Base-by-base conservation (phyloP, 2,888 invertebrate genomes). In the Alloscopus bannaensis region DNA sequence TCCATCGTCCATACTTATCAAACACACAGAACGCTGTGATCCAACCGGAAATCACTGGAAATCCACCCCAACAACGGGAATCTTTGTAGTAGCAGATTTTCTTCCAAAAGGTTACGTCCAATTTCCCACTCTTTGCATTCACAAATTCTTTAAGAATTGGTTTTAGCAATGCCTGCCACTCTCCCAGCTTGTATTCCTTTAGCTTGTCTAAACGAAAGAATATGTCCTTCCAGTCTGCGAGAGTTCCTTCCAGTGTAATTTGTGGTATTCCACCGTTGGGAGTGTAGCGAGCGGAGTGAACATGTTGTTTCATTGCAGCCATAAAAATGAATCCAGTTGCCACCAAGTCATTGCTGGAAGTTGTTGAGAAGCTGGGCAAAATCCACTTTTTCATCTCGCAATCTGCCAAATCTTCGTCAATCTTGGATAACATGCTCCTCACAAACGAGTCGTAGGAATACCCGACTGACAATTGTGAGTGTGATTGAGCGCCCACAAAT, bases 291-390 rank as follows among this genome's bases (percentile, higher is more conserved):
- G 31, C 36, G 64, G 75, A 82, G 26, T 76, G 62, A 50, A 82
- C 79, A 68, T 80, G 80, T 18, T 82, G 75, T 59, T 82, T 82
- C 80, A 81, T 79, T 0, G 79, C 28, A 3, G 81, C 81, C 81
- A 81, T 81, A 31, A 81, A 81, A 6, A 81, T 69, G 1, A 75
- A 75, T 11, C 81, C 81, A 36, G 45, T 36, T 2, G 75, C 36
- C 2, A 81, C 66, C 20, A 62, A 45, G 36, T 81, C 81, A 22
- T 70, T 75, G 1, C 70, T 57, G 0, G 79, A 79, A 2, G 81
- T 81, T 24, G 81, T 81, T 1, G 75, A 65, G 36, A 81, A 81
- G 47, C 57, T 75, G 0, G 81, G 81, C 24, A 81, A 6, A 11
- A 81, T 75, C 81, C 81, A 81, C 2, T 64, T 28, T 26, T 70